Percentiles rank a stretch among this genome's conserved stretches.
Conservation (phyloP, 2,888 invertebrate genomes). For the Tachina lurida region DNA sequence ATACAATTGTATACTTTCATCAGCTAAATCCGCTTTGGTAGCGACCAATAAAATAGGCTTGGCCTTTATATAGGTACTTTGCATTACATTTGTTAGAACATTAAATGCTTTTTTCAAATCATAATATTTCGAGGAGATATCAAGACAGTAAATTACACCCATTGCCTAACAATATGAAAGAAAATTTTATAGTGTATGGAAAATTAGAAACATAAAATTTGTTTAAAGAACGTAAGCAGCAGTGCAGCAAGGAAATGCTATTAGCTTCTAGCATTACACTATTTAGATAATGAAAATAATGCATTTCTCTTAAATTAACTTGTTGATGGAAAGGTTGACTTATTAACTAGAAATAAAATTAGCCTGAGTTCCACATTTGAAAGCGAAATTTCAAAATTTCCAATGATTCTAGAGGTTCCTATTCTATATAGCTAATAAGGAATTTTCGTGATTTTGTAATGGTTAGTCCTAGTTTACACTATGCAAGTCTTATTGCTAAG, state of each 20-base stretch:
- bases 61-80: conserved; percentile 76
- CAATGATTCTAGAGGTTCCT: too few relatives aligned
- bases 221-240: background rate
- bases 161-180: conserved; percentile 72
- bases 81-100: conserved; percentile 75
- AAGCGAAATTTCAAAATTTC: too few relatives aligned
- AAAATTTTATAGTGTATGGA: background rate
- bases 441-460: too few relatives aligned
- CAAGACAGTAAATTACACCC: conserved; percentile 79
- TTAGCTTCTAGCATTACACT: too few relatives aligned
- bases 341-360: too few relatives aligned
- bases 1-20: conserved; percentile 78
- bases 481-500: too few relatives aligned
- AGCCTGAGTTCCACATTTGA: too few relatives aligned
- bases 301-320: too few relatives aligned
- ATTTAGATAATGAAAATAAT: too few relatives aligned
- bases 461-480: too few relatives aligned
- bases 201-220: background rate
- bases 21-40: conserved; percentile 75
- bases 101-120: conserved; percentile 74
- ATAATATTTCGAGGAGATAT: conserved; percentile 75
- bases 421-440: too few relatives aligned
- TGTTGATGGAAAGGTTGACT: too few relatives aligned
- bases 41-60: conserved; percentile 80
- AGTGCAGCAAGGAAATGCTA: background rate